Evolutionary conservation across 2,888 invertebrate species (phyloP), one percentile per base, ranked within the genome.

Genomic region (Camponotus fellah): DNA sequence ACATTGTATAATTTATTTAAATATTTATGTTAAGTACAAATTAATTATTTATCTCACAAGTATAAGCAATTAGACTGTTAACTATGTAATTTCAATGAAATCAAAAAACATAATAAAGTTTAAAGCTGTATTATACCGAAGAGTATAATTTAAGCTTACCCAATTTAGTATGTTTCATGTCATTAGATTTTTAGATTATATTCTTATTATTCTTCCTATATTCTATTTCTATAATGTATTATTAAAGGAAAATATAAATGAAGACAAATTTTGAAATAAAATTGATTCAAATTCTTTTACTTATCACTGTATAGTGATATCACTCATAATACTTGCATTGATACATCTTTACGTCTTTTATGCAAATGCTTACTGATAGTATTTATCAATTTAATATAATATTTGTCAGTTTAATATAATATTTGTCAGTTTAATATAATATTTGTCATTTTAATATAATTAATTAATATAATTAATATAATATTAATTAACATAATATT

Each of bases 151-250:
- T 94, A 98, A 95, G 91, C 99, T 99, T 99, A 91, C 99, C 99
- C 96, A 99, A 99, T 95, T 99, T 99, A 94, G 99, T 99, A 92
- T 99, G 99, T 93, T 99, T 99, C 98, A 99, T 99, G 95, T 99
- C 99, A 96, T 99, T 99, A 0, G 99, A 99, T 95, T 99, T 99
- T 94, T 98, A 97, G 94, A 99, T 99, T 49, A 49, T 49, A 26
- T 26, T 17, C 1, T n/a, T 49, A 49, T 49, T 46, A 4, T 46
- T 49, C 5, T 49, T 49, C 17, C 2, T 49, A 8, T 49, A n/a
- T 49, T 49, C 8, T n/a, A 49, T 49, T 49, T 49, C n/a, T n/a
- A 49, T 49, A 17, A 49, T n/a, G 6, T 49, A 49, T 49, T 49
- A 4, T n/a, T 49, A n/a, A 8, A n/a, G 6, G 8, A 49, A 46